A percentile compares a stretch with the other conserved stretches of the same genome.
Conservation (phyloP, 2,113 vertebrate species). For the Gadus chalcogrammus region DNA sequence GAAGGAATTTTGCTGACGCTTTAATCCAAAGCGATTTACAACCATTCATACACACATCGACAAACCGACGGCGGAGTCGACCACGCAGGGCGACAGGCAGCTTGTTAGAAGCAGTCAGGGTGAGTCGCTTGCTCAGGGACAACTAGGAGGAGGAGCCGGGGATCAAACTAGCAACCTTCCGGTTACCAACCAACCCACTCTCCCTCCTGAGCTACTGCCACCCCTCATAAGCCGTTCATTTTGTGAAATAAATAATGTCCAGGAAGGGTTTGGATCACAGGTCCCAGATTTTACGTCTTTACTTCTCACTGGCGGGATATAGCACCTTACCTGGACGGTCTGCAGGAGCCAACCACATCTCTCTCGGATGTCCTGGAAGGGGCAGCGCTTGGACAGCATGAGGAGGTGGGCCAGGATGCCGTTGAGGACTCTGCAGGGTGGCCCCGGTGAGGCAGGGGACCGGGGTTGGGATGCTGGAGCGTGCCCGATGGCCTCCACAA, state of each 20-base stretch:
- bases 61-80: too few relatives aligned
- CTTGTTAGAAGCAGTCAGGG: too few relatives aligned
- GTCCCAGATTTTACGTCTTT: not conserved
- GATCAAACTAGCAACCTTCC: too few relatives aligned
- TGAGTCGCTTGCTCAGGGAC: too few relatives aligned
- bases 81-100: too few relatives aligned
- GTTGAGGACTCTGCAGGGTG: conserved; percentile 74
- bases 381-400: conserved; percentile 89
- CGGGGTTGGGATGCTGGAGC: conserved; percentile 25
- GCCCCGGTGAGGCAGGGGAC: conserved; percentile 20
- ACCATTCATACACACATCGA: too few relatives aligned
- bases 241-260: not conserved
- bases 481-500: conserved; percentile 67
- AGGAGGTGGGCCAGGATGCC: conserved; percentile 83
- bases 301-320: not conserved
- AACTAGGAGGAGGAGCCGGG: too few relatives aligned
- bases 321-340: conserved; percentile 81
- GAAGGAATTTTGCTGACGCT: too few relatives aligned
- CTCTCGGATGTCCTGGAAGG: conserved; percentile 83
- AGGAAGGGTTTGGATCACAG: not conserved
- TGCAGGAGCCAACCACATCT: conserved; percentile 77
- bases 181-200: too few relatives aligned
- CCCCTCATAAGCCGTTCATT: too few relatives aligned
- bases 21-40: too few relatives aligned
- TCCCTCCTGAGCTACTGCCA: too few relatives aligned